These are phyloP conservation scores for Drosophila anomelani DNA, from an alignment of 2,888 invertebrate genomes.

Conservation along the genomic window DNA sequence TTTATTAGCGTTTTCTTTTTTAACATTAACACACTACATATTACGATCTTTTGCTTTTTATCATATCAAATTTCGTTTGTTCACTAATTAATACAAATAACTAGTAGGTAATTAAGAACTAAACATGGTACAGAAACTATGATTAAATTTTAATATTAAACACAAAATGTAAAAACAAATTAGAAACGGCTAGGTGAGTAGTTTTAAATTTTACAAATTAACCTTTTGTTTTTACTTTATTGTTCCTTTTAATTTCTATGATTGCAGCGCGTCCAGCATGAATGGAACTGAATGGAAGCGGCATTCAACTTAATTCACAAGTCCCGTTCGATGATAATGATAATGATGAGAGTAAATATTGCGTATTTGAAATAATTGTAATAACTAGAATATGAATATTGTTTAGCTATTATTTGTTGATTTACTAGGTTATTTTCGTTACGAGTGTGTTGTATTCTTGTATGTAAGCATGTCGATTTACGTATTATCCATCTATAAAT, in stretches of 20 bases:
- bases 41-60: constrained; percentile 46
- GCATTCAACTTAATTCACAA: constrained; percentile 23
- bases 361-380: constrained; percentile 20
- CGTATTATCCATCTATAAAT: neutral
- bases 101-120: constrained; percentile 45
- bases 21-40: constrained; percentile 63
- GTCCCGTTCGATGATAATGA: constrained; percentile 9
- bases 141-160: constrained; percentile 43
- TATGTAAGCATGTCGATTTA: constrained; percentile 1
- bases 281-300: constrained; percentile 19
- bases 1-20: constrained; percentile 28
- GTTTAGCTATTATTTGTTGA: constrained; percentile 19
- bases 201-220: constrained; percentile 38
- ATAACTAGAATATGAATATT: constrained; percentile 30
- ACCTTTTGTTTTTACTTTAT: constrained; percentile 21
- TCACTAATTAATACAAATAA: constrained; percentile 50
- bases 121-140: constrained; percentile 43
- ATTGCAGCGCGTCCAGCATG: constrained; percentile 30
- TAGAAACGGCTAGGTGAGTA: constrained; percentile 38
- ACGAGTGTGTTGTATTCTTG: constrained; percentile 1
- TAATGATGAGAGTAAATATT: constrained; percentile 18
- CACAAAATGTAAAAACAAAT: constrained; percentile 27
- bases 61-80: constrained; percentile 65
- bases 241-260: constrained; percentile 24
- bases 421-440: constrained; percentile 14